Percentiles rank a stretch among this genome's conserved stretches.
Evolutionary conservation across 2,113 vertebrate genomes (phyloP).

Genomic region (Emydocephalus ijimae): DNA sequence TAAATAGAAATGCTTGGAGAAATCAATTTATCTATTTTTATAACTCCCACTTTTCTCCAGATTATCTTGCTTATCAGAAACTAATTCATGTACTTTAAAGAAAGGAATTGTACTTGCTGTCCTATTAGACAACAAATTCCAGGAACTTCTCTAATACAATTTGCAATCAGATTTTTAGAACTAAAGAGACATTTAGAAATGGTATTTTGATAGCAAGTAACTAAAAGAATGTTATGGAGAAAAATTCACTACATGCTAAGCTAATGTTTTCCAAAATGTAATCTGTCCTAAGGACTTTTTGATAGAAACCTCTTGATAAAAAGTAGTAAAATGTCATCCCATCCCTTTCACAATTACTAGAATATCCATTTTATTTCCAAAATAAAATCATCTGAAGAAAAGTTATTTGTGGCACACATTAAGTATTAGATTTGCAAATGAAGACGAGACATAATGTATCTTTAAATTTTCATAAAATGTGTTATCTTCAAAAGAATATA

Average conservation of each 20-base stretch:
- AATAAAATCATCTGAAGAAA: not conserved
- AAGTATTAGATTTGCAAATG: not conserved
- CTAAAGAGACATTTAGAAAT: not conserved
- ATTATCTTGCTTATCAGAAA: not conserved
- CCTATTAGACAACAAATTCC: not conserved
- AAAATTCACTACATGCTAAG: not conserved
- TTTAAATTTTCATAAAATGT: slow-evolving; percentile 20
- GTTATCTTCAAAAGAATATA: not conserved
- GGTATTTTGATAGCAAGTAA: not conserved
- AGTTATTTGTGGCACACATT: not conserved
- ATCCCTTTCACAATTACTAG: not conserved
- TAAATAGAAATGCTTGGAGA: not conserved
- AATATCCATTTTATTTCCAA: not conserved
- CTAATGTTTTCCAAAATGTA: not conserved
- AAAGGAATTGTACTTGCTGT: not conserved
- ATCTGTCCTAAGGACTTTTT: not conserved
- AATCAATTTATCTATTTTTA: not conserved
- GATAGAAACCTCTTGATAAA: not conserved
- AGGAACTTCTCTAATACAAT: not conserved
- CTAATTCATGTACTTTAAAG: not conserved
- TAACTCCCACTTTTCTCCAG: not conserved
- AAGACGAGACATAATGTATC: not conserved
- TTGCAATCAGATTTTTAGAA: not conserved
- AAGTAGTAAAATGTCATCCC: not conserved
- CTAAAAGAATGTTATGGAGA: not conserved